These are phyloP conservation scores for Prolemur simus DNA, from an alignment of 2,113 vertebrate species.

Conservation along the genomic window DNA sequence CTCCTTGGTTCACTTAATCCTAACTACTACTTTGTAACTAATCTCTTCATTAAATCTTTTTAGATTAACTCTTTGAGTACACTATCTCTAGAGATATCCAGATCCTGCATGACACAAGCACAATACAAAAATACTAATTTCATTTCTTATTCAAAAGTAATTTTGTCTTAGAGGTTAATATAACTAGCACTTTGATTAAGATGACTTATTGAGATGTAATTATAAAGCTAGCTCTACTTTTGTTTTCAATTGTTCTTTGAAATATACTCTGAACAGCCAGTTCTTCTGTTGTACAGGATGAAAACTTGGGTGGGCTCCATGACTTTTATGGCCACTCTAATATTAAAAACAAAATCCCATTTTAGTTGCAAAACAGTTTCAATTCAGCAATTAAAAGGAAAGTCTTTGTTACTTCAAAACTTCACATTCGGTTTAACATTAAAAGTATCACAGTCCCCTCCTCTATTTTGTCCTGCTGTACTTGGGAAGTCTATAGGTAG, in stretches of 20 bases:
- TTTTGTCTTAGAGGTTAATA: background rate
- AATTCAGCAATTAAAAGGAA: background rate
- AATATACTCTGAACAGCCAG: background rate
- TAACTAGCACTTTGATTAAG: background rate
- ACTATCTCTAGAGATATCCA: background rate
- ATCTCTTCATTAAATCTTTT: background rate
- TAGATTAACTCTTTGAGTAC: background rate
- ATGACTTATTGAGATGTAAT: background rate
- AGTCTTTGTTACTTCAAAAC: background rate
- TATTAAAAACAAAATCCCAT: background rate
- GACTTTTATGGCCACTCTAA: background rate
- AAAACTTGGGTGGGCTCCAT: background rate
- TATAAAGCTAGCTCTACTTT: background rate
- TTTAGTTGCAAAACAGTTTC: background rate
- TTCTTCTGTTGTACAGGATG: background rate
- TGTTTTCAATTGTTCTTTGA: background rate
- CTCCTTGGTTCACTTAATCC: background rate
- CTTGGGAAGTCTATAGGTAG: background rate
- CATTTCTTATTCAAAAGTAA: background rate
- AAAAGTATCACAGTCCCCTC: background rate
- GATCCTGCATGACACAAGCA: background rate
- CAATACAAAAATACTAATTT: background rate
- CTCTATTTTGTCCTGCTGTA: background rate
- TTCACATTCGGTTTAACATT: background rate
- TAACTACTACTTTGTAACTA: background rate